Conservation (phyloP, 2,888 invertebrate genomes). For the Cataglyphis altisquamis region DNA sequence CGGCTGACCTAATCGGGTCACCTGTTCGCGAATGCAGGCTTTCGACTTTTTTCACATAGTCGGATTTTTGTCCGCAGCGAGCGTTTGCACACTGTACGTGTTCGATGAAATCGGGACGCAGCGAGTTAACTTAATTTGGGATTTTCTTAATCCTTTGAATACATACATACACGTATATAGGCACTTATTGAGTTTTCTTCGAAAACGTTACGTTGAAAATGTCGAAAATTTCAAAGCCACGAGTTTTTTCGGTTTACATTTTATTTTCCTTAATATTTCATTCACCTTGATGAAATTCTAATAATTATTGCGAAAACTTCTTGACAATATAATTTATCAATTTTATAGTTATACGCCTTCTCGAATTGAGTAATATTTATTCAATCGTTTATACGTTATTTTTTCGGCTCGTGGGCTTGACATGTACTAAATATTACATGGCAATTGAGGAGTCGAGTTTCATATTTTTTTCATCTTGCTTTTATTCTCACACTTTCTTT, state of each 20-base stretch:
- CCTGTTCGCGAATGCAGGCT: constrained; percentile 25
- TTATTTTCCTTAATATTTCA: not conserved
- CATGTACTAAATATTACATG: not conserved
- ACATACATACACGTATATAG: not conserved
- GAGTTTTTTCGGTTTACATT: not conserved
- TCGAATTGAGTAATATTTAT: not conserved
- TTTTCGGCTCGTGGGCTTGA: not conserved
- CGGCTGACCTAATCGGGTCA: constrained; percentile 48
- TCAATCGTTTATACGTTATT: not conserved
- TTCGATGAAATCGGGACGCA: constrained; percentile 35
- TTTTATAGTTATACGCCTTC: not conserved
- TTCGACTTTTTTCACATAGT: constrained; percentile 33
- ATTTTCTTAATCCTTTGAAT: constrained; percentile 3
- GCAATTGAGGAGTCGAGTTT: not conserved
- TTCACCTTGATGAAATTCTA: not conserved
- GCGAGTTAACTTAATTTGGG: constrained; percentile 38
- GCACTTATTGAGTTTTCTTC: constrained; percentile 21
- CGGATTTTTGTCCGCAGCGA: constrained; percentile 19
- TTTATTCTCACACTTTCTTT: too few species aligned
- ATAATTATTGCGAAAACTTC: not conserved
- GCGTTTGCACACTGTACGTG: constrained; percentile 3
- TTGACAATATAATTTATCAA: not conserved
- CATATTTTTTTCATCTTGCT: not conserved
- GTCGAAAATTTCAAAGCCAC: not conserved
- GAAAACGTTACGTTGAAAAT: not conserved